A percentile compares a stretch with the other conserved stretches of the same genome.
Conservation (phyloP, 2,113 vertebrate species). For the Rhagologus leucostigma region DNA sequence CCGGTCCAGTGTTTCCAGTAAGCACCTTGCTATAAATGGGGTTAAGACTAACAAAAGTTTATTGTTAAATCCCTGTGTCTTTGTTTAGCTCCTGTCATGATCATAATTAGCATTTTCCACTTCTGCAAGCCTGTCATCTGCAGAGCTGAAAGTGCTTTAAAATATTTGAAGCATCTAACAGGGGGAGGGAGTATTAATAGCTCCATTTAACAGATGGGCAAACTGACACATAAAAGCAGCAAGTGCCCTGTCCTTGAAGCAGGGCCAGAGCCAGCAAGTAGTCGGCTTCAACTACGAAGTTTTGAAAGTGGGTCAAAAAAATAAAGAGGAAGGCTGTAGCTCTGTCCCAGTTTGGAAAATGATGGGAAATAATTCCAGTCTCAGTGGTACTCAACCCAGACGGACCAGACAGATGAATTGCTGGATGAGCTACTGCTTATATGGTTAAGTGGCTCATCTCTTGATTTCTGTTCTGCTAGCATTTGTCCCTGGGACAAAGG, state of each 20-base stretch:
- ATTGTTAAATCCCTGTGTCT: not conserved
- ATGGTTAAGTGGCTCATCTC: conserved; percentile 3
- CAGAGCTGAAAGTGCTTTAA: conserved; percentile 26
- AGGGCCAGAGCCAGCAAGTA: conserved; percentile 1
- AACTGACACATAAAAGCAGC: conserved; percentile 22
- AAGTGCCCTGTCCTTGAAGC: conserved; percentile 49
- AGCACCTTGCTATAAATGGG: not conserved
- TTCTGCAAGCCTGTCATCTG: conserved; percentile 33
- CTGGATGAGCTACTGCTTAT: not conserved
- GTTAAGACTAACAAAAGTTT: not conserved
- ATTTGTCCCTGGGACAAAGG: conserved; percentile 30
- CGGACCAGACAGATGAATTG: not conserved
- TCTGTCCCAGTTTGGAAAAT: not conserved
- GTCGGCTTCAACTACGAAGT: not conserved
- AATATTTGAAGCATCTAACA: conserved; percentile 21
- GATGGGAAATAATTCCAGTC: not conserved
- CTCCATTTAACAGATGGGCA: conserved; percentile 42
- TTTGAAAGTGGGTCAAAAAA: conserved; percentile 23
- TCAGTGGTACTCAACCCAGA: not conserved
- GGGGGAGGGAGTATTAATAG: conserved; percentile 37
- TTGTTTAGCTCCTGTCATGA: conserved; percentile 3
- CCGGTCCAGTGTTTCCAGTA: conserved; percentile 7
- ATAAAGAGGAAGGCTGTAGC: not conserved
- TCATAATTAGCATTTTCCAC: conserved; percentile 48
- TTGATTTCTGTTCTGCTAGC: not conserved